Conservation (phyloP, 2,888 invertebrate species). For the Seira sanloemensis region DNA sequence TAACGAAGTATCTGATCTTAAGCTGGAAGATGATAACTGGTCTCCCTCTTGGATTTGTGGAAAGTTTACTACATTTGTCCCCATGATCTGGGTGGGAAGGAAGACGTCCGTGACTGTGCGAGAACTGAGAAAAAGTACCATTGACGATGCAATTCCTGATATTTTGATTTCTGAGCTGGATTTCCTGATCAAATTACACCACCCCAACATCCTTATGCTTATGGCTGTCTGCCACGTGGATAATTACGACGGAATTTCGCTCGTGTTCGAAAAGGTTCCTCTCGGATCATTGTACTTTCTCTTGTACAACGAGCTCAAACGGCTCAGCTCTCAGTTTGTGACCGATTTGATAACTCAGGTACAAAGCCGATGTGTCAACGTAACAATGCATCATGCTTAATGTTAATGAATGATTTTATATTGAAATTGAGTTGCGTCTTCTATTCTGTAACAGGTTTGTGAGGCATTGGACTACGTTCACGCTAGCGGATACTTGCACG, state of each 20-base stretch:
- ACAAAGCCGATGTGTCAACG: too few relatives aligned
- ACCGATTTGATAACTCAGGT: constrained; percentile 50
- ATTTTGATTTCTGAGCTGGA: constrained; percentile 76
- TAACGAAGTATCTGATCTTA: constrained; percentile 66
- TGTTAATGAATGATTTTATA: too few relatives aligned
- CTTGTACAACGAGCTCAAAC: constrained; percentile 74
- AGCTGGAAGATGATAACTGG: constrained; percentile 58
- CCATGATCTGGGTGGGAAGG: constrained; percentile 70
- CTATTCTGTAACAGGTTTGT: constrained; percentile 76
- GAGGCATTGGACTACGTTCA: constrained; percentile 77
- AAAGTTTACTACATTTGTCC: constrained; percentile 70
- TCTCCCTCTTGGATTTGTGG: constrained; percentile 71
- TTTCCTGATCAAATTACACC: constrained; percentile 74
- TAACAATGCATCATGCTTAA: too few relatives aligned
- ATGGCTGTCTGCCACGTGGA: constrained; percentile 76
- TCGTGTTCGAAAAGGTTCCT: constrained; percentile 76
- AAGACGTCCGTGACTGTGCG: constrained; percentile 73
- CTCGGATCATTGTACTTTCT: constrained; percentile 76
- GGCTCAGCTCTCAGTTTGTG: constrained; percentile 55
- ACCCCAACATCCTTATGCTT: constrained; percentile 75
- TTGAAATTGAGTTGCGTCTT: too few relatives aligned
- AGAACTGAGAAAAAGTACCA: constrained; percentile 62
- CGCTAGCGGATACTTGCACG: constrained; percentile 76
- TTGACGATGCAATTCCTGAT: constrained; percentile 74
- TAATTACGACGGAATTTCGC: constrained; percentile 75